These are phyloP conservation scores for Scomberomorus guttatus DNA, from an alignment of 2,797 vertebrate genomes.

Conservation along the genomic window DNA sequence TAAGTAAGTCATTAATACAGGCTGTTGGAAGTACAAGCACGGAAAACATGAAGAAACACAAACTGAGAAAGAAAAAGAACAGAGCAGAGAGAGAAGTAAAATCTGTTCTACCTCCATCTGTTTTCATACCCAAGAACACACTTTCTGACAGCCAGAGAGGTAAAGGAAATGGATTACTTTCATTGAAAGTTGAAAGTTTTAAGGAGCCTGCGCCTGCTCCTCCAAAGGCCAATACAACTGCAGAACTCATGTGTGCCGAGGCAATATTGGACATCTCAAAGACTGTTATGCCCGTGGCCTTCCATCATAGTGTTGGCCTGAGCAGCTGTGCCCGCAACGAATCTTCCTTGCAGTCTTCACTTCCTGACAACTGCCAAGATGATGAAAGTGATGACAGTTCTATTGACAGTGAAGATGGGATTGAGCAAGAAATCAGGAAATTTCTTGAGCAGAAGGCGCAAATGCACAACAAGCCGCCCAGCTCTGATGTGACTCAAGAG, in stretches of 20 bases:
- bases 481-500: conserved; percentile 33
- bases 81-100: conserved; percentile 67
- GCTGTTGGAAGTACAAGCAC: conserved; percentile 64
- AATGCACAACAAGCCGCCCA: conserved; percentile 79
- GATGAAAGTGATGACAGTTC: conserved; percentile 89
- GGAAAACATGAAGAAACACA: conserved; percentile 78
- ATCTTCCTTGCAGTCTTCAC: conserved; percentile 41
- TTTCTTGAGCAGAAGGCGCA: conserved; percentile 95
- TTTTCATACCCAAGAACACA: conserved; percentile 56
- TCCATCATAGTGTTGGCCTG: conserved; percentile 69
- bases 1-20: conserved; percentile 48
- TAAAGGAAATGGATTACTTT: conserved; percentile 73
- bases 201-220: conserved; percentile 60
- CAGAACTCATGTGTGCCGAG: conserved; percentile 96
- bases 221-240: conserved; percentile 89
- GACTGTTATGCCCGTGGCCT: conserved; percentile 90
- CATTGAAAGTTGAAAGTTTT: conserved; percentile 62
- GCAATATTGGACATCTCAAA: conserved; percentile 99
- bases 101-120: conserved; percentile 38
- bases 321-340: conserved; percentile 53
- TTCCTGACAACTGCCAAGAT: conserved; percentile 54
- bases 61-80: conserved; percentile 82
- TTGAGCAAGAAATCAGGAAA: conserved; percentile 94
- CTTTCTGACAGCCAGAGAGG: conserved; percentile 50
- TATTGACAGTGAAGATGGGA: conserved; percentile 95